These are phyloP conservation scores for Apotomis turbidana DNA, from an alignment of 2,888 invertebrate genomes.

Conservation along the genomic window DNA sequence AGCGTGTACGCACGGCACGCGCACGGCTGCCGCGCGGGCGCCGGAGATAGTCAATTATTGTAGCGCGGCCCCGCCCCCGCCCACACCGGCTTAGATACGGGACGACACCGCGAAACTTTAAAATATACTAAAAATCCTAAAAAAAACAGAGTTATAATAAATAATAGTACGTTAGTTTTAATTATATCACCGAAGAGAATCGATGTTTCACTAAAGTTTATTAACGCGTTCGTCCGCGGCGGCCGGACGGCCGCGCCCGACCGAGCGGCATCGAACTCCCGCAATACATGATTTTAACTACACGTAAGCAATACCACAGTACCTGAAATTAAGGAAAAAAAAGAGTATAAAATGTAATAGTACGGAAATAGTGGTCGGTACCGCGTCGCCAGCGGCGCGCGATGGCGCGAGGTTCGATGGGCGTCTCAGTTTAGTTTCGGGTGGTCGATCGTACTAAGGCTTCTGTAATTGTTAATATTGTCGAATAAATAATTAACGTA, in stretches of 20 bases:
- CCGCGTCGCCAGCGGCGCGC: slow-evolving; percentile 10
- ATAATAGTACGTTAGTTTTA: slow-evolving; percentile 82
- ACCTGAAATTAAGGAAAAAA: slow-evolving; percentile 73
- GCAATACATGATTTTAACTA: slow-evolving; percentile 64
- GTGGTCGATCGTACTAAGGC: slow-evolving; percentile 46
- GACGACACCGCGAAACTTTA: slow-evolving; percentile 70
- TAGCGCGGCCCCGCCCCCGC: slow-evolving; percentile 59
- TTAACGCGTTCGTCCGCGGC: slow-evolving; percentile 73
- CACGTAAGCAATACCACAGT: slow-evolving; percentile 82
- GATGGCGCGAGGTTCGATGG: slow-evolving; percentile 22
- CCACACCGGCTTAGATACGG: slow-evolving; percentile 66
- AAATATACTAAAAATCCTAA: slow-evolving; percentile 53
- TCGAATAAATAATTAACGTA: slow-evolving; percentile 39
- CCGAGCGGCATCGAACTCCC: slow-evolving; percentile 32
- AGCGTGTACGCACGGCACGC: slow-evolving; percentile 37
- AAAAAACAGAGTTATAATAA: slow-evolving; percentile 79
- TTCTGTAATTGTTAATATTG: slow-evolving; percentile 40
- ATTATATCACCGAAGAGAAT: slow-evolving; percentile 82
- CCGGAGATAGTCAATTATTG: slow-evolving; percentile 79
- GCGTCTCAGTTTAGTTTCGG: slow-evolving; percentile 43
- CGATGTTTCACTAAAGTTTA: slow-evolving; percentile 82
- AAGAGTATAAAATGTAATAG: slow-evolving; percentile 69
- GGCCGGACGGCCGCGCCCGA: slow-evolving; percentile 51
- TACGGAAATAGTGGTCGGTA: slow-evolving; percentile 64
- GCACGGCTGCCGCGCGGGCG: slow-evolving; percentile 54